A percentile compares a stretch with the other conserved stretches of the same genome.
phyloP scores from a whole-genome alignment of 1,140 invertebrate species.

The Lasioglossum albipes region DNA sequence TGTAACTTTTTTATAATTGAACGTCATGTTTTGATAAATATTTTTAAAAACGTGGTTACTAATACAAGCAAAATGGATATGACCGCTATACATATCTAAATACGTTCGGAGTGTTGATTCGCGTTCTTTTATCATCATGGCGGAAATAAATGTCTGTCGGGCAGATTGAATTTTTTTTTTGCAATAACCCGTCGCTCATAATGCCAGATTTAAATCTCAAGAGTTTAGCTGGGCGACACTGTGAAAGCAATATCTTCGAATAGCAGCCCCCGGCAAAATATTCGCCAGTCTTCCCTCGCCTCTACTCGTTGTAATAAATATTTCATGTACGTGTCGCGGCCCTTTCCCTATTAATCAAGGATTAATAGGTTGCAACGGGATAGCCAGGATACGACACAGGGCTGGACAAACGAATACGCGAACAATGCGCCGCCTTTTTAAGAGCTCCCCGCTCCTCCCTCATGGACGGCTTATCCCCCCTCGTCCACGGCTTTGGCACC shows the following conservation, averaged over 20 bases:
- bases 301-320: slow-evolving; percentile 32
- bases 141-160: no score
- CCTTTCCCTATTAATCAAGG: slow-evolving; percentile 19
- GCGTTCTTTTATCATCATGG: no score
- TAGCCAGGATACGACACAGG: slow-evolving; percentile 13
- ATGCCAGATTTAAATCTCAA: neutral
- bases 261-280: neutral
- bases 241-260: neutral
- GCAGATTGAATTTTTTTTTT: neutral
- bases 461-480: neutral
- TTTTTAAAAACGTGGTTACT: no score
- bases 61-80: no score
- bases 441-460: neutral
- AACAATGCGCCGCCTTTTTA: neutral
- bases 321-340: slow-evolving; percentile 13
- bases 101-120: no score
- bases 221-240: neutral
- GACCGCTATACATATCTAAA: no score
- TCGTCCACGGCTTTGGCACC: no score
- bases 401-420: neutral
- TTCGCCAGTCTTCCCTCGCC: neutral
- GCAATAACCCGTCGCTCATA: neutral
- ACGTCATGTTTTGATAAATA: no score
- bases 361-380: slow-evolving; percentile 23
- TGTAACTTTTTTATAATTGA: no score